Evolutionary conservation across 2,113 vertebrate genomes (phyloP), one percentile per base, ranked within the genome.

Genomic region (Austrofundulus limnaeus): DNA sequence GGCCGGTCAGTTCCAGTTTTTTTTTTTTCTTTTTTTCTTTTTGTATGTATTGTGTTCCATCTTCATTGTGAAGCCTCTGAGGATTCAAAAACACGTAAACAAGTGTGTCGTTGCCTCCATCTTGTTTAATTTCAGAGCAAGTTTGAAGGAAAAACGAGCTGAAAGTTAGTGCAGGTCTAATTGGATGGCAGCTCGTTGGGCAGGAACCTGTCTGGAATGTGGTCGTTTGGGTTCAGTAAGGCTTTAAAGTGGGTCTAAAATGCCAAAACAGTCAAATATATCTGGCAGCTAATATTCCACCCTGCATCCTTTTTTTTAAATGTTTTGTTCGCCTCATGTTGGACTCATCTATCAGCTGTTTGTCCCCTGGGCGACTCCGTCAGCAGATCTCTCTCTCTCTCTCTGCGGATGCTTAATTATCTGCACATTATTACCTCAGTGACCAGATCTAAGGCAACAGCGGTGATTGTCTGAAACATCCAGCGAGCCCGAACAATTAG

Each of bases 371-470:
- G 31, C 20, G 61, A 60, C 62, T 78, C 65, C 52, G 34, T 19
- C 59, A 14, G 52, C 48, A 45, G 25, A 31, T 50, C 34, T 10
- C 41, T 57, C 60, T 39, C 63, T 65, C n/a, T 55, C n/a, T 54
- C n/a, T 55, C 15, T 54, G 52, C 61, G 75, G 45, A 90, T 91
- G 81, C 80, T 92, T 92, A 56, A 80, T 81, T 66, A 84, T 76
- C 16, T 45, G 66, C 72, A 67, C 75, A 60, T 34, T 71, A 90
- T 86, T 85, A 64, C 88, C 92, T 61, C 85, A 90, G 92, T 83
- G 87, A 93, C 91, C 72, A 90, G 41, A 77, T 83, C 90, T 93
- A 76, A 87, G 92, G 90, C 88, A 90, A 92, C 91, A 59, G 63
- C 55, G 8, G 70, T 16, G 34, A 58, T 51, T 47, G 71, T 70